Conservation (phyloP, 1,140 invertebrate species). For the Potamilus streckersoni region DNA sequence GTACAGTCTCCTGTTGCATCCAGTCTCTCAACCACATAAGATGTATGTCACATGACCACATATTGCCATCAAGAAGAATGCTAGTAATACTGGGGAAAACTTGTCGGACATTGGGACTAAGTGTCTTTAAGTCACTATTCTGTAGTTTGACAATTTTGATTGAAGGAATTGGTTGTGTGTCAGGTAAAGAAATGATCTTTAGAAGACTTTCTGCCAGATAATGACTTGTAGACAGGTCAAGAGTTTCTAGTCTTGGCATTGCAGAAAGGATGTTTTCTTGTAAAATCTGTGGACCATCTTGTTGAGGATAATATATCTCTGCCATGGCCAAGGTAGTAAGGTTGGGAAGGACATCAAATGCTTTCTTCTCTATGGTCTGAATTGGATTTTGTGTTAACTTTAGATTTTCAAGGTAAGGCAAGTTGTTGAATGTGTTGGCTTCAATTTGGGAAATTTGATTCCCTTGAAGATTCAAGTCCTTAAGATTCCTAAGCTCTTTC, state of each 20-base stretch:
- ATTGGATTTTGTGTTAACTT: slow-evolving; percentile 69
- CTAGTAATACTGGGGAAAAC: slow-evolving; percentile 76
- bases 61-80: slow-evolving; percentile 68
- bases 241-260: slow-evolving; percentile 72
- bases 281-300: slow-evolving; percentile 45
- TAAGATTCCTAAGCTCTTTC: slow-evolving; percentile 76
- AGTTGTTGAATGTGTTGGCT: slow-evolving; percentile 42
- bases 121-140: slow-evolving; percentile 73
- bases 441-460: slow-evolving; percentile 45
- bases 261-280: slow-evolving; percentile 65
- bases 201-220: slow-evolving; percentile 77
- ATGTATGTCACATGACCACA: slow-evolving; percentile 65
- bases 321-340: slow-evolving; percentile 79
- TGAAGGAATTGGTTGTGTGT: slow-evolving; percentile 54
- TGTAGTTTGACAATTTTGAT: slow-evolving; percentile 78
- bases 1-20: slow-evolving; percentile 57
- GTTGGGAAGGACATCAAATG: slow-evolving; percentile 63
- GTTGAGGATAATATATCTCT: slow-evolving; percentile 25
- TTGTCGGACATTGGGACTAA: slow-evolving; percentile 77
- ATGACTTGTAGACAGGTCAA: slow-evolving; percentile 82
- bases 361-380: slow-evolving; percentile 51
- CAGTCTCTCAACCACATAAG: slow-evolving; percentile 66
- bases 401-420: slow-evolving; percentile 70
- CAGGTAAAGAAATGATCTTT: slow-evolving; percentile 48
- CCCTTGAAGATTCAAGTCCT: slow-evolving; percentile 72